Conservation (phyloP, 2,888 invertebrate species). For the Coelopa pilipes region DNA sequence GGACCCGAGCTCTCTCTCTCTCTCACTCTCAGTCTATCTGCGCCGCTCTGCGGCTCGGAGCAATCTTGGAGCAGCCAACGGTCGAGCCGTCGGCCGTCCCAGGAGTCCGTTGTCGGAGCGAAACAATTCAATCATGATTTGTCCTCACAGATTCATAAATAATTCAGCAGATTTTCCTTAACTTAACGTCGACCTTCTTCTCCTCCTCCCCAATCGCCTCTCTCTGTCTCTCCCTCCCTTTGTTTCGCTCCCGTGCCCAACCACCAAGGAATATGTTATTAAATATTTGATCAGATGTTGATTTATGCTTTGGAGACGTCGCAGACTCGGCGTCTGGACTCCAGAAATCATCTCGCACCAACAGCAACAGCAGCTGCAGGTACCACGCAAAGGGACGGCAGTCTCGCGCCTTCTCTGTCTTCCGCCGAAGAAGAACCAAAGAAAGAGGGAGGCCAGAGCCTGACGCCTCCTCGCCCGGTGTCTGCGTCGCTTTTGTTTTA, state of each 20-base stretch:
- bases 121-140: slow-evolving; percentile 6
- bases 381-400: neutral
- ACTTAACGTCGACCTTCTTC: neutral
- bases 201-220: neutral
- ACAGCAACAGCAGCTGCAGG: no score
- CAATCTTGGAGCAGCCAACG: no score
- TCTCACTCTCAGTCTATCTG: no score
- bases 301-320: slow-evolving; percentile 7
- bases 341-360: no score
- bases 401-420: slow-evolving; percentile 1
- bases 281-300: slow-evolving; percentile 21
- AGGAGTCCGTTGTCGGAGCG: neutral
- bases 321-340: neutral
- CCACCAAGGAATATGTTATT: neutral
- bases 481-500: slow-evolving; percentile 19
- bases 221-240: neutral
- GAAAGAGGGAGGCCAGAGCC: neutral
- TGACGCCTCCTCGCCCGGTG: neutral
- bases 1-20: no score
- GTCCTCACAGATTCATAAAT: slow-evolving; percentile 6
- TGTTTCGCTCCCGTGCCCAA: neutral
- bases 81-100: no score
- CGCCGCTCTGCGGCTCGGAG: no score
- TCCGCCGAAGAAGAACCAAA: neutral
- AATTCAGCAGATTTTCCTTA: neutral